Conservation (phyloP, 2,888 invertebrate species). For the Eupithecia insigniata region DNA sequence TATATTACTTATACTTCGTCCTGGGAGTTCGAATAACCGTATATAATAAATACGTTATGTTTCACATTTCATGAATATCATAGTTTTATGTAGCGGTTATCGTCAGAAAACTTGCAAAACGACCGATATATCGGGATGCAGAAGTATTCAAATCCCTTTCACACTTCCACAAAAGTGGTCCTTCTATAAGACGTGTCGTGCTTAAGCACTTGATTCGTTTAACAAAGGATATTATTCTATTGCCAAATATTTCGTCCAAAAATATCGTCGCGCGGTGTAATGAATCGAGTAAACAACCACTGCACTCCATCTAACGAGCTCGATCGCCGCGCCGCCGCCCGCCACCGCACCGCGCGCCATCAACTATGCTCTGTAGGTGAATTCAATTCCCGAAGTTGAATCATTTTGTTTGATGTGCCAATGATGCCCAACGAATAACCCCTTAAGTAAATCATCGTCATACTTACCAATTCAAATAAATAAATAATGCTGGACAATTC, state of each 20-base stretch:
- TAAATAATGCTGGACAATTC: too few species aligned
- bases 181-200: background rate
- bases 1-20: background rate
- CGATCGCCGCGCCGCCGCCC: too few species aligned
- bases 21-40: background rate
- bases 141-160: background rate
- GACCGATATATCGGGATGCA: background rate
- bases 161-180: background rate
- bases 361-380: too few species aligned
- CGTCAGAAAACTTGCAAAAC: background rate
- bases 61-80: background rate
- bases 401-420: background rate
- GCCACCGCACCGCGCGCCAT: too few species aligned
- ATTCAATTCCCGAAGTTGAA: background rate
- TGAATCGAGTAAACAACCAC: constrained; percentile 67
- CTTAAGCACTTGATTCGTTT: background rate
- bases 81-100: background rate
- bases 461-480: too few species aligned
- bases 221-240: constrained; percentile 18
- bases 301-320: constrained; percentile 59
- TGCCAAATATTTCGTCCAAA: constrained; percentile 47
- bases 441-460: background rate
- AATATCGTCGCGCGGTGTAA: constrained; percentile 49
- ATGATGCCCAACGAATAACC: background rate
- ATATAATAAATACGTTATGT: too few species aligned